Conservation (phyloP, 2,113 vertebrate genomes). For the Vimba vimba region DNA sequence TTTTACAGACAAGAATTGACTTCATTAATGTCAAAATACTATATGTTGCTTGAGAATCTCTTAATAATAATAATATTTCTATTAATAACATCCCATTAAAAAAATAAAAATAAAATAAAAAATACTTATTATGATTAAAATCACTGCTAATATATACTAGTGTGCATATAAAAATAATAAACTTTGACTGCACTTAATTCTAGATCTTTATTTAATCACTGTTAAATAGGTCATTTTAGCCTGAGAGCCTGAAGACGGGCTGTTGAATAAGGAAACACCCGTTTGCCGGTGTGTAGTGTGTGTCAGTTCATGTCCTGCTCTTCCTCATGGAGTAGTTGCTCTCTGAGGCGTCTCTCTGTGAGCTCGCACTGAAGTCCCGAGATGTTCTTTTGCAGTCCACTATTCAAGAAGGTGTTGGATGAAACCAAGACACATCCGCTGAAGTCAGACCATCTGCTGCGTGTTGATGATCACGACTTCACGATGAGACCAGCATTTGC, state of each 20-base stretch:
- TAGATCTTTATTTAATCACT: neutral
- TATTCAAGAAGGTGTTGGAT: conserved; percentile 83
- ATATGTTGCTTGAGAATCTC: neutral
- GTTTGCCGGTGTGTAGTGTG: too few relatives aligned
- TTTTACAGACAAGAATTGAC: neutral
- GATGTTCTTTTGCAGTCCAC: conserved; percentile 73
- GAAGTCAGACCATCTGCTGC: conserved; percentile 85
- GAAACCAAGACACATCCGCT: conserved; percentile 82
- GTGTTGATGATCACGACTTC: conserved; percentile 91
- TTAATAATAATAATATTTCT: neutral
- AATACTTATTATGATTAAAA: neutral
- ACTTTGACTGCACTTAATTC: neutral
- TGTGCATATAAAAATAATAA: neutral
- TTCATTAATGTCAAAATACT: neutral
- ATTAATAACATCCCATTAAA: neutral
- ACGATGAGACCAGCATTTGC: conserved; percentile 93
- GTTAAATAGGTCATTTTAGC: neutral
- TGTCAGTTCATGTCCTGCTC: too few relatives aligned
- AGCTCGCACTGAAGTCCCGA: neutral
- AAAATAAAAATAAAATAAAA: neutral
- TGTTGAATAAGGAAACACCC: neutral
- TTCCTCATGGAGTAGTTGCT: neutral
- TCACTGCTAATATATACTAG: neutral
- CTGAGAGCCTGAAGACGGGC: neutral
- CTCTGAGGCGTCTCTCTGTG: neutral